phyloP scores from a whole-genome alignment of 2,797 vertebrate genomes.

The Pelodytes ibericus region DNA sequence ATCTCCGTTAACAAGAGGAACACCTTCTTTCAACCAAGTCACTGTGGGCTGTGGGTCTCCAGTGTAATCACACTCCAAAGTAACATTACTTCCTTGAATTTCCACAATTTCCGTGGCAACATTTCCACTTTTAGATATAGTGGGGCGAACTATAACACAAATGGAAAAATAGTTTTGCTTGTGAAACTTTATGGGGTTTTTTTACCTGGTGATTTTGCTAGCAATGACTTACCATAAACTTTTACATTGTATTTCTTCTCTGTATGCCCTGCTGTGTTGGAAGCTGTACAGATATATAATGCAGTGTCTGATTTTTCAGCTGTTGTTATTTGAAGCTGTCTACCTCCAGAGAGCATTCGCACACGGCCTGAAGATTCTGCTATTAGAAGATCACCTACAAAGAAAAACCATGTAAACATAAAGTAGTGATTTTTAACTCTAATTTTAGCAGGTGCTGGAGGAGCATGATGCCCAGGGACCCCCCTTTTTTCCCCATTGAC shows the following conservation, averaged over 20 bases:
- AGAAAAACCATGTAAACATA: slow-evolving; percentile 2
- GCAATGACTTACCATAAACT: slow-evolving; percentile 82
- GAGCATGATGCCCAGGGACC: too few species aligned
- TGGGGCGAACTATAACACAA: slow-evolving; percentile 78
- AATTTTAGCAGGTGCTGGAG: too few species aligned
- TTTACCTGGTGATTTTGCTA: too few species aligned
- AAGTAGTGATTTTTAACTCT: neutral
- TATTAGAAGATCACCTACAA: slow-evolving; percentile 77
- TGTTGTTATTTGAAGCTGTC: slow-evolving; percentile 86
- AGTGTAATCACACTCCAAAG: slow-evolving; percentile 81
- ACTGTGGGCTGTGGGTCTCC: slow-evolving; percentile 85
- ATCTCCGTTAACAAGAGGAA: slow-evolving; percentile 67
- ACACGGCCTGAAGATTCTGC: slow-evolving; percentile 71
- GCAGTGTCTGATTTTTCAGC: slow-evolving; percentile 81
- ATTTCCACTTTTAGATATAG: slow-evolving; percentile 71
- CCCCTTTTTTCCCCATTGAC: too few species aligned
- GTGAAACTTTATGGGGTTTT: too few species aligned
- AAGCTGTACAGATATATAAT: slow-evolving; percentile 85
- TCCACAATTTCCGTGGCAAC: slow-evolving; percentile 70
- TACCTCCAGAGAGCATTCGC: slow-evolving; percentile 87
- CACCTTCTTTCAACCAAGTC: slow-evolving; percentile 91
- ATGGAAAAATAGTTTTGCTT: neutral
- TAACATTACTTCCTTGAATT: slow-evolving; percentile 76
- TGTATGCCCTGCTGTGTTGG: slow-evolving; percentile 80
- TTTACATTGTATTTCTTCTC: slow-evolving; percentile 87